phyloP scores from a whole-genome alignment of 2,797 vertebrate species.

The Oreortyx pictus region DNA sequence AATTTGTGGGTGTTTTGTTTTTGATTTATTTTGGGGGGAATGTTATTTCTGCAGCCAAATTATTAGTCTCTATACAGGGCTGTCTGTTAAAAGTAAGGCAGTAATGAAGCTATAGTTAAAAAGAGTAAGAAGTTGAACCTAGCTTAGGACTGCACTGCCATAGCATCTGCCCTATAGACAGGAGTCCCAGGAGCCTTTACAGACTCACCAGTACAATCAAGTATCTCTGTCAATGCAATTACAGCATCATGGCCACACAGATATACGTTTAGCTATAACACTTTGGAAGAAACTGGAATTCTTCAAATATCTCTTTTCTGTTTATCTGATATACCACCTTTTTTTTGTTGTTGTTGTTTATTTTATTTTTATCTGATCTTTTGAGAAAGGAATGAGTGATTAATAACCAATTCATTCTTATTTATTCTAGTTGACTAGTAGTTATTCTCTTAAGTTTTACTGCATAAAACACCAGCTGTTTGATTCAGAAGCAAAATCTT shows the following conservation, averaged over 20 bases:
- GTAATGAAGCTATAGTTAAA: neutral
- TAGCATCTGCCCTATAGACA: neutral
- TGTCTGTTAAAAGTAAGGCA: neutral
- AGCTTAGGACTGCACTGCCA: neutral
- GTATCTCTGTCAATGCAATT: neutral
- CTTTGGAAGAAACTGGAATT: neutral
- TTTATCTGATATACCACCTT: neutral
- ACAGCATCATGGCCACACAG: too few relatives aligned
- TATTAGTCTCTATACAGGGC: neutral
- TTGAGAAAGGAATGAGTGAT: neutral
- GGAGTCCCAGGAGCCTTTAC: neutral
- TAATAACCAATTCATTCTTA: neutral
- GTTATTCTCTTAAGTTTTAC: neutral
- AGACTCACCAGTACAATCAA: neutral
- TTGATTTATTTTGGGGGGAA: neutral
- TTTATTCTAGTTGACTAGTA: neutral
- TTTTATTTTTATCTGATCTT: neutral
- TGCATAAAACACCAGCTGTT: neutral
- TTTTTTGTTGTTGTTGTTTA: neutral
- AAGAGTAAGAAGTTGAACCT: neutral
- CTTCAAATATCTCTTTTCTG: neutral
- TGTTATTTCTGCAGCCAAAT: neutral
- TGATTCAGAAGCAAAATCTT: neutral
- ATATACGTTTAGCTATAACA: neutral
- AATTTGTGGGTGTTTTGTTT: neutral